Percentiles rank a stretch among this genome's conserved stretches.
Evolutionary conservation across 2,797 vertebrate species (phyloP).

Genomic region (Hephaestus fuliginosus): DNA sequence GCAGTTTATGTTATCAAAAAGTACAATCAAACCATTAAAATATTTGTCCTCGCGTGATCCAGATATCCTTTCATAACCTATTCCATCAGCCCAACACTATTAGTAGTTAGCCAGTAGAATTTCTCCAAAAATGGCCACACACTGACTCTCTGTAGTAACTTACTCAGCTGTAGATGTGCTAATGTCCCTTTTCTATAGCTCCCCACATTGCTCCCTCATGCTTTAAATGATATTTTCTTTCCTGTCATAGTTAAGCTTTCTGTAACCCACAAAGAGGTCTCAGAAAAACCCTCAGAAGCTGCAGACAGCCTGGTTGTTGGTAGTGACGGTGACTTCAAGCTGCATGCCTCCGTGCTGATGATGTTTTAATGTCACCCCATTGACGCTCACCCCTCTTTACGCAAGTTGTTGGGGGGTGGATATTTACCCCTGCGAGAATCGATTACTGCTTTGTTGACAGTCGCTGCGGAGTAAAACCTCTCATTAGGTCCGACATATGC

Average conservation of each 20-base stretch:
- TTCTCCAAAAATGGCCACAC: no score
- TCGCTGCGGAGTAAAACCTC: constrained; percentile 73
- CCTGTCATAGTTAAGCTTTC: constrained; percentile 60
- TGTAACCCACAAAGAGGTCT: constrained; percentile 60
- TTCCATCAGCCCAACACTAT: no score
- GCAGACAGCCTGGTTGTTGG: constrained; percentile 47
- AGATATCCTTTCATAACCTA: neutral
- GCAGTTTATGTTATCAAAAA: neutral
- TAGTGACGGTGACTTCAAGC: constrained; percentile 44
- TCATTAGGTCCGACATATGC: constrained; percentile 81
- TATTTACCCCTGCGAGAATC: constrained; percentile 76
- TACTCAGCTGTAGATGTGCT: neutral
- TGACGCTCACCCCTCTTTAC: constrained; percentile 69
- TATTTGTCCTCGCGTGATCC: neutral
- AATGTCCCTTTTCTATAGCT: constrained; percentile 14
- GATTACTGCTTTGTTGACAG: constrained; percentile 84
- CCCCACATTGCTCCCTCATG: constrained; percentile 8
- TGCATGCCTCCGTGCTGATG: constrained; percentile 65
- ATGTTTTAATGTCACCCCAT: constrained; percentile 81
- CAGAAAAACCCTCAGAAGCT: constrained; percentile 48
- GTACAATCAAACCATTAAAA: neutral
- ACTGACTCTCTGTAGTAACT: neutral
- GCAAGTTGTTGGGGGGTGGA: constrained; percentile 70
- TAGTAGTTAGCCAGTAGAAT: no score
- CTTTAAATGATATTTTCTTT: constrained; percentile 18